A percentile compares a stretch with the other conserved stretches of the same genome.
Conservation (phyloP, 2,888 invertebrate genomes). For the Chromoteleia sp. region DNA sequence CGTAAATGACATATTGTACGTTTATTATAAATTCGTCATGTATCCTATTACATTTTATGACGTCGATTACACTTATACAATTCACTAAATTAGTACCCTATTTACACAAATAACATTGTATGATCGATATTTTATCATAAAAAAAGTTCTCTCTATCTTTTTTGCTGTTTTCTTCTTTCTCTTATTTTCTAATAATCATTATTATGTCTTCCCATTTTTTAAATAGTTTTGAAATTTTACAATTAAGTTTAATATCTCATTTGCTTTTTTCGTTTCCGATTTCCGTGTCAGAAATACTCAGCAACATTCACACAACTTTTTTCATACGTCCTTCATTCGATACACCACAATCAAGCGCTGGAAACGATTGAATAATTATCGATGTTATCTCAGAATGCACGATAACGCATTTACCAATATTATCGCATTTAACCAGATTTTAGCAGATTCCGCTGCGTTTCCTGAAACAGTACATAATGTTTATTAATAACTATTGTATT, state of each 20-base stretch:
- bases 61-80: conserved; percentile 74
- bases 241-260: conserved; percentile 72
- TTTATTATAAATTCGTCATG: conserved; percentile 75
- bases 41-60: conserved; percentile 64
- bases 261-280: conserved; percentile 31
- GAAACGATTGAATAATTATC: conserved; percentile 75
- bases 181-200: conserved; percentile 43
- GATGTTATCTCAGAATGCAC: conserved; percentile 82
- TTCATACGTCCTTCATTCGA: conserved; percentile 46
- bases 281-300: conserved; percentile 29
- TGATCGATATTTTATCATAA: conserved; percentile 78
- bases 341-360: conserved; percentile 75
- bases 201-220: conserved; percentile 67
- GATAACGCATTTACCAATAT: conserved; percentile 75
- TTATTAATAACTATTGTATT: background rate
- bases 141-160: conserved; percentile 74
- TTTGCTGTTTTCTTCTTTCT: conserved; percentile 47
- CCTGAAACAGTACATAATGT: conserved; percentile 73
- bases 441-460: conserved; percentile 74
- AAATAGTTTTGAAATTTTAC: conserved; percentile 78
- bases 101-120: conserved; percentile 84
- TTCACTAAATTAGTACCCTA: conserved; percentile 82
- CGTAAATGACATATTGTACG: conserved; percentile 77
- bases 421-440: conserved; percentile 77
- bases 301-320: conserved; percentile 41